Percentiles rank a stretch among this genome's conserved stretches.
Evolutionary conservation across 2,888 invertebrate genomes (phyloP).

Genomic region (Pterostichus niger): DNA sequence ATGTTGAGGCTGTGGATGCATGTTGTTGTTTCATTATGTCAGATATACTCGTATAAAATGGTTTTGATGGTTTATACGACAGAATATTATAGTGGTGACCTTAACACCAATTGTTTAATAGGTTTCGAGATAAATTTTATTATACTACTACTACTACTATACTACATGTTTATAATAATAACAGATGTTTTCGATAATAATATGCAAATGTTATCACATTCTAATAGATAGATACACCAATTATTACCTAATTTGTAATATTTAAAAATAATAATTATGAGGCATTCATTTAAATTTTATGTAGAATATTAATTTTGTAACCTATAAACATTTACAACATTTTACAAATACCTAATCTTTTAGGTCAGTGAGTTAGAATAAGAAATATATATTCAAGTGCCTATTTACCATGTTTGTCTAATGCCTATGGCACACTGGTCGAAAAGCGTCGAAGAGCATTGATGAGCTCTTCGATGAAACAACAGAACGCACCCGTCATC

Average conservation of each 20-base stretch:
- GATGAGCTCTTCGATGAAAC: too few relatives aligned
- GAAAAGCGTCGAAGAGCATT: too few relatives aligned
- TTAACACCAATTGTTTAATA: slow-evolving; percentile 31
- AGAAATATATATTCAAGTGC: too few relatives aligned
- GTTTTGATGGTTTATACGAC: slow-evolving; percentile 17
- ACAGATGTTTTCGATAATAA: slow-evolving; percentile 25
- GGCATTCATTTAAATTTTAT: too few relatives aligned
- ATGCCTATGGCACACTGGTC: too few relatives aligned
- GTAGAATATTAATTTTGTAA: too few relatives aligned
- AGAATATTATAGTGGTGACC: slow-evolving; percentile 18
- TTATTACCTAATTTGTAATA: slow-evolving; percentile 19
- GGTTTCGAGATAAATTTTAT: slow-evolving; percentile 24
- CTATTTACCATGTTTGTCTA: too few relatives aligned
- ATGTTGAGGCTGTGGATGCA: not conserved
- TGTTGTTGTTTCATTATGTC: not conserved
- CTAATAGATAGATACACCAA: not conserved
- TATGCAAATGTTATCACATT: slow-evolving; percentile 15
- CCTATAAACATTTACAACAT: too few relatives aligned
- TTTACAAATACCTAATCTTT: too few relatives aligned
- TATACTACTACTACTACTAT: not conserved
- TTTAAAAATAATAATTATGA: not conserved
- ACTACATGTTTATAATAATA: slow-evolving; percentile 42
- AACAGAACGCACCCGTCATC: too few relatives aligned
- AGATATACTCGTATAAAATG: not conserved
- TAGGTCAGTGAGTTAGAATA: too few relatives aligned